Evolutionary conservation across 2,113 vertebrate genomes (phyloP), one percentile per base, ranked within the genome.

Genomic region (Ascaphus truei): DNA sequence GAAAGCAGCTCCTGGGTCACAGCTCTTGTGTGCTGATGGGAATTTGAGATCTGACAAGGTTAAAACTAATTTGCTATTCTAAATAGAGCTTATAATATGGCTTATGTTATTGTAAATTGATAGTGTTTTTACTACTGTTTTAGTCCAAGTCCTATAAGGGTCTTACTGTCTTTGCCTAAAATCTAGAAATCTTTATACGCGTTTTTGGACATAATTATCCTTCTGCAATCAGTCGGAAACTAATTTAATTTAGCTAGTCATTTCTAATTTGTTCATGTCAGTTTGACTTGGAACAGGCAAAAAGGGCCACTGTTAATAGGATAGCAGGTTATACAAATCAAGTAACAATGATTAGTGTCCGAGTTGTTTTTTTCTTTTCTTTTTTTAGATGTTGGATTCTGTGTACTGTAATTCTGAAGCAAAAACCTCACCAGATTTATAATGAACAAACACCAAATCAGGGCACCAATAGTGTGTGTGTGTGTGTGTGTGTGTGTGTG

Each of bases 31-130:
- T 63, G 50, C 41, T 50, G 60, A 63, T 63, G 61, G 61, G 20
- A 63, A 63, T 51, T 63, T 63, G 61, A 63, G 45, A n/a, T n/a
- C n/a, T n/a, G n/a, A n/a, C n/a, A n/a, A n/a, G n/a, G n/a, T 45
- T 63, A 25, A 25, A 25, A 20, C 61, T 51, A 51, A 51, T 51
- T 36, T 63, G 47, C 22, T 22, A 29, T 36, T 26, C 29, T 63
- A 20, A 51, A 51, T 63, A 50, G 43, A 13, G 20, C 30, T 51
- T 51, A 51, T 63, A 50, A 63, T 63, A 51, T 29, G 20, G 48
- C 47, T 37, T 51, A 16, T 65, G 48, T 65, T 65, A 65, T 65
- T 52, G 62, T 65, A 65, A 65, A 53, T 37, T 20, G 48, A 65
- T 52, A 52, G 48, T 65, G 62, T 65, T 64, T 61, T 37, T 65